phyloP scores from a whole-genome alignment of 2,113 vertebrate species.

The Rafetus swinhoei region DNA sequence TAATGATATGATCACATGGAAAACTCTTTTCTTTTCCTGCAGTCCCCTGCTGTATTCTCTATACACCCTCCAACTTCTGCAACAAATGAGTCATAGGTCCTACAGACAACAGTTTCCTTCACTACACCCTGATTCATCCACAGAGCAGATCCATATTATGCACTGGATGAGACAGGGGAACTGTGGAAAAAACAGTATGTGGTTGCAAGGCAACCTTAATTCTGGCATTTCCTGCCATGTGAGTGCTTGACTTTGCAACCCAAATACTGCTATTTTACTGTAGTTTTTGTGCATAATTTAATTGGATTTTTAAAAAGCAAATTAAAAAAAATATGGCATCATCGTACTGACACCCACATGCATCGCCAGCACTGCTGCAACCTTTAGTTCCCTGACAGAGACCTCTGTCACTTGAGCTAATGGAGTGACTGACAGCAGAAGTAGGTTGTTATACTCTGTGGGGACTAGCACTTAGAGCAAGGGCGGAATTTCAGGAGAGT shows the following conservation, averaged over 20 bases:
- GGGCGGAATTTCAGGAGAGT: no score
- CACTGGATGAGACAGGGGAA: neutral
- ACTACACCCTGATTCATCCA: neutral
- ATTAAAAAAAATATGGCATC: neutral
- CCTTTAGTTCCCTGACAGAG: neutral
- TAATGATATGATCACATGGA: conserved; percentile 35
- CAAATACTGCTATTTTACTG: neutral
- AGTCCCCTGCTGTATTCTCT: neutral
- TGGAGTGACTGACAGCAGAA: neutral
- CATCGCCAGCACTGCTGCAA: neutral
- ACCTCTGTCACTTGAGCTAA: neutral
- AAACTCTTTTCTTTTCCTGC: neutral
- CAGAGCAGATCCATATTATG: neutral
- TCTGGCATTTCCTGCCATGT: neutral
- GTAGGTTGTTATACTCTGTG: neutral
- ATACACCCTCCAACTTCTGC: neutral
- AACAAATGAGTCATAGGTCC: neutral
- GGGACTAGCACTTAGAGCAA: neutral
- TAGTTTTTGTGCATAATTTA: neutral
- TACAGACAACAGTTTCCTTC: neutral
- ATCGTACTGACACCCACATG: neutral
- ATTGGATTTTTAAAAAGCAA: neutral
- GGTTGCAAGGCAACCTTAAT: neutral
- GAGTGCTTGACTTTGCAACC: neutral
- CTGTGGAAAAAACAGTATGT: neutral